Conservation (phyloP, 2,113 vertebrate genomes). For the Nyctereutes procyonoides region DNA sequence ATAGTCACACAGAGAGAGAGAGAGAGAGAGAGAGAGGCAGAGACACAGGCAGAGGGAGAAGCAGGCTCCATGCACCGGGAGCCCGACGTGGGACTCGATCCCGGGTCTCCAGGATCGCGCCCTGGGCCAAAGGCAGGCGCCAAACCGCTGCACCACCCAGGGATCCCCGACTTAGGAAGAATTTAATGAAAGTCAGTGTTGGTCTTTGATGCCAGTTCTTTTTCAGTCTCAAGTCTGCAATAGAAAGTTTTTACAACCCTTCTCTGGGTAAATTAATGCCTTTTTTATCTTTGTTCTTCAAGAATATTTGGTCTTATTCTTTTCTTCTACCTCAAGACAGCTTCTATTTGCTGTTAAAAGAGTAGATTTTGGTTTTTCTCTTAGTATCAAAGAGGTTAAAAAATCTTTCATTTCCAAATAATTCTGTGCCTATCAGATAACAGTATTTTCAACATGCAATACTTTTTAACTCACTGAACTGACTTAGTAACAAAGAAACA, state of each 20-base stretch:
- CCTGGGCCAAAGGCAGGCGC: too few relatives aligned
- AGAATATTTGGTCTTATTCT: slow-evolving; percentile 62
- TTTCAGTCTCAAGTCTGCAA: neutral
- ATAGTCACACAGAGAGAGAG: too few relatives aligned
- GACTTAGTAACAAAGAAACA: slow-evolving; percentile 30
- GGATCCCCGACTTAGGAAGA: neutral
- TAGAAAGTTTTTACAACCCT: neutral
- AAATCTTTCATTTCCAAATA: slow-evolving; percentile 60
- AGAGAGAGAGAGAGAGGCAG: too few relatives aligned
- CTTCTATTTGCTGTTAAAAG: slow-evolving; percentile 43
- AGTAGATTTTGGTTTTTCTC: slow-evolving; percentile 56
- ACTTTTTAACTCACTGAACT: slow-evolving; percentile 43
- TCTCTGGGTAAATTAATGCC: neutral
- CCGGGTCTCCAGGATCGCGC: too few relatives aligned
- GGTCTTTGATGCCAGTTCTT: neutral
- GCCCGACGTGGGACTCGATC: too few relatives aligned
- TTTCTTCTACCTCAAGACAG: slow-evolving; percentile 41
- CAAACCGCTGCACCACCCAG: too few relatives aligned
- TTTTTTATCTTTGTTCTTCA: slow-evolving; percentile 63
- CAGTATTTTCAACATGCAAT: slow-evolving; percentile 17
- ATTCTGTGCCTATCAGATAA: slow-evolving; percentile 35
- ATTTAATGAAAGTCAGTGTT: neutral
- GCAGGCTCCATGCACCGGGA: too few relatives aligned
- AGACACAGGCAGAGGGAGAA: too few relatives aligned
- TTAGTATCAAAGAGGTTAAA: slow-evolving; percentile 62